These are phyloP conservation scores for Psittacus erithacus DNA, from an alignment of 2,113 vertebrate genomes.

Conservation along the genomic window DNA sequence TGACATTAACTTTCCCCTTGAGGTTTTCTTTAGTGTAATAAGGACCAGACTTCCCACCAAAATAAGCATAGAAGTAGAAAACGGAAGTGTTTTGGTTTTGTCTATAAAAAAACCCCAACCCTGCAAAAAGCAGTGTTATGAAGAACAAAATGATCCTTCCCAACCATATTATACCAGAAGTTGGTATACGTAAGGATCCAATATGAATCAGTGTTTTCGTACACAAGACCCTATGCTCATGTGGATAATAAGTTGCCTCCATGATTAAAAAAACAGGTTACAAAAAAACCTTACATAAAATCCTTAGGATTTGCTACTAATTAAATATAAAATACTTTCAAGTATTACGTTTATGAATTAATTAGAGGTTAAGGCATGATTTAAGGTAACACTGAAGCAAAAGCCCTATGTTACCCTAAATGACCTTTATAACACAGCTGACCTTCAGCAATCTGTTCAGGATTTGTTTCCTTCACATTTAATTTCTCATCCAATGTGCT, in stretches of 20 bases:
- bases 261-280: conserved; percentile 67
- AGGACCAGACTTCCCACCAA: neutral
- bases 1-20: neutral
- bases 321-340: conserved; percentile 52
- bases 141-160: conserved; percentile 66
- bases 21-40: conserved; percentile 12
- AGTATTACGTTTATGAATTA: conserved; percentile 17
- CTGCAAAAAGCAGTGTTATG: neutral
- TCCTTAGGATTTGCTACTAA: conserved; percentile 85
- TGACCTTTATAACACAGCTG: neutral
- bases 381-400: conserved; percentile 37
- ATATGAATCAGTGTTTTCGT: conserved; percentile 84
- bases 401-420: neutral
- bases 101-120: neutral
- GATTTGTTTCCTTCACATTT: neutral
- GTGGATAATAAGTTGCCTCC: conserved; percentile 25
- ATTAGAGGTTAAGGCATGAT: neutral
- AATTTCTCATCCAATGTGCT: neutral
- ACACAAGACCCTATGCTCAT: conserved; percentile 76
- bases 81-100: neutral
- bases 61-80: neutral
- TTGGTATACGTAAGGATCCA: conserved; percentile 86
- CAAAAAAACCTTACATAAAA: conserved; percentile 83
- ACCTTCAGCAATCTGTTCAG: neutral
- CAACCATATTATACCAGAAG: conserved; percentile 57